phyloP scores from a whole-genome alignment of 2,888 invertebrate species.

The Gandaritis pyraliata region DNA sequence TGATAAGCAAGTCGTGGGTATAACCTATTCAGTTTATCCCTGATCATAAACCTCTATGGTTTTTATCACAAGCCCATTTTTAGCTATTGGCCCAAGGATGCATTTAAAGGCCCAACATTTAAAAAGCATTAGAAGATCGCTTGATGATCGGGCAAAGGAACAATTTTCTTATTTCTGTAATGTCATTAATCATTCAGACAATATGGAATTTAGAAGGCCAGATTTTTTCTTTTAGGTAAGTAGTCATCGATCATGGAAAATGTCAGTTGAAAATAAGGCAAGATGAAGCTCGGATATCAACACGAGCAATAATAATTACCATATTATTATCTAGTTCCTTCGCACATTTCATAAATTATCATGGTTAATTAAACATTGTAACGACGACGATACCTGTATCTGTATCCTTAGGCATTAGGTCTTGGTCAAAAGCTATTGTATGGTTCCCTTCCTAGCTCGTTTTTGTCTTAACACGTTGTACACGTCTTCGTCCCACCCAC shows the following conservation, averaged over 20 bases:
- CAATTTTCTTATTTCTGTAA: constrained; percentile 33
- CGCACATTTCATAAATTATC: background rate
- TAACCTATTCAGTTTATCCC: too few species aligned
- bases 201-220: constrained; percentile 31
- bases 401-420: background rate
- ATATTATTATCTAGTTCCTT: background rate
- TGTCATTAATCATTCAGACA: constrained; percentile 34
- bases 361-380: background rate
- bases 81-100: constrained; percentile 13
- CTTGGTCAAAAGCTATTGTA: background rate
- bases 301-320: too few species aligned
- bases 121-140: constrained; percentile 32
- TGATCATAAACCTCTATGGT: background rate
- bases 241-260: constrained; percentile 30
- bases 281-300: background rate
- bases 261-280: constrained; percentile 22
- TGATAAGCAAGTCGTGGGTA: too few species aligned
- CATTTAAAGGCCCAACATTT: constrained; percentile 18
- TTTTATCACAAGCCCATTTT: background rate
- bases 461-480: constrained; percentile 2
- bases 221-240: constrained; percentile 20
- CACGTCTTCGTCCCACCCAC: constrained; percentile 2
- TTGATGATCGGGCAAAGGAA: constrained; percentile 28
- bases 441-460: background rate
- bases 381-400: background rate